A percentile compares a stretch with the other conserved stretches of the same genome.
phyloP scores from a whole-genome alignment of 1,140 invertebrate species.

The Andricus grossulariae region DNA sequence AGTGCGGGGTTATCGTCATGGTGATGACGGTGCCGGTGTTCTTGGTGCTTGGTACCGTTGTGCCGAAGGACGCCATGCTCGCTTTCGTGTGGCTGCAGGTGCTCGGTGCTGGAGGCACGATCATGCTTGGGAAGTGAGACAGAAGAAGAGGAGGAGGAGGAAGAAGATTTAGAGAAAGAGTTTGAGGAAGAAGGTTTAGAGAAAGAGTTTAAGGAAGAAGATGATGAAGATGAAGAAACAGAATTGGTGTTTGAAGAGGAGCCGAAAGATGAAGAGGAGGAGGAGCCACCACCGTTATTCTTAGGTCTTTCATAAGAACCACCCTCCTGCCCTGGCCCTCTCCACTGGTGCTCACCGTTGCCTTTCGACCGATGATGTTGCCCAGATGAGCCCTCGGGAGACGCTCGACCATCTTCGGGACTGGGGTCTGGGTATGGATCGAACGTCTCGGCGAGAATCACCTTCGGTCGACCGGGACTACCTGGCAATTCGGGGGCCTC shows the following conservation, averaged over 20 bases:
- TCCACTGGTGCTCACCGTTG: conserved; percentile 52
- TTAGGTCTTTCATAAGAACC: conserved; percentile 53
- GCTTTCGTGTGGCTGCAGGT: conserved; percentile 63
- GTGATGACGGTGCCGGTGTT: conserved; percentile 67
- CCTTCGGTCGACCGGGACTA: conserved; percentile 56
- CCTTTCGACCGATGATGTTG: conserved; percentile 43
- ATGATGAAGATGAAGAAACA: conserved; percentile 29
- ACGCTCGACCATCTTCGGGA: conserved; percentile 44
- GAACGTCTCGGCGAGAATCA: conserved; percentile 53
- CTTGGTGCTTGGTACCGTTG: conserved; percentile 58
- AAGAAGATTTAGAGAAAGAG: conserved; percentile 55
- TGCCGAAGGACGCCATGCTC: conserved; percentile 66
- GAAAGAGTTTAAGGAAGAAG: conserved; percentile 54
- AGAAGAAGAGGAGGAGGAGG: conserved; percentile 58
- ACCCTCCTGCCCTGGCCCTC: conserved; percentile 39
- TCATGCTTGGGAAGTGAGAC: conserved; percentile 70
- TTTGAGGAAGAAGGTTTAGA: conserved; percentile 56
- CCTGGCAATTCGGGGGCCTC: conserved; percentile 62
- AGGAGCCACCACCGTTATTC: conserved; percentile 48
- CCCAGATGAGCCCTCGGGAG: conserved; percentile 42
- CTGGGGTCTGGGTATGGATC: conserved; percentile 61
- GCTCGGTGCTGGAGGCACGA: conserved; percentile 65
- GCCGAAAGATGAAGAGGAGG: conserved; percentile 15
- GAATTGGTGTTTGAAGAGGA: background rate
- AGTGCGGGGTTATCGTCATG: conserved; percentile 61